Evolutionary conservation across 2,888 invertebrate genomes (phyloP).

Genomic region (Stenodema calcarata): DNA sequence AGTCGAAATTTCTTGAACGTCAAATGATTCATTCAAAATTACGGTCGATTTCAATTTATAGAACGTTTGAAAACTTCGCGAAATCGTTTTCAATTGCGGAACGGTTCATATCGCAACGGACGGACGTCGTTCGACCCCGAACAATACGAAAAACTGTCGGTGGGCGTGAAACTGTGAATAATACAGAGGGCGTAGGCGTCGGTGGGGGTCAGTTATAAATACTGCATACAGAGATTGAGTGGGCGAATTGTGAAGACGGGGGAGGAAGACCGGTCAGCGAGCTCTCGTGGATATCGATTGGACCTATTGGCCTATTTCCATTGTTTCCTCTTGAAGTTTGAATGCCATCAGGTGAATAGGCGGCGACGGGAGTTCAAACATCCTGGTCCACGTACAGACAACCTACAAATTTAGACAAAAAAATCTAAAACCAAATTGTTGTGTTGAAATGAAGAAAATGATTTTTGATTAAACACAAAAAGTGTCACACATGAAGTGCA

Average conservation of each 20-base stretch:
- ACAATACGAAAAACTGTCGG: not conserved
- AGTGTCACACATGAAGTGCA: too few species aligned
- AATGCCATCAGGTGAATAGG: not conserved
- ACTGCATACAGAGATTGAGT: not conserved
- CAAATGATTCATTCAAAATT: too few species aligned
- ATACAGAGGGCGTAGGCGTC: not conserved
- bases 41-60: too few species aligned
- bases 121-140: too few species aligned
- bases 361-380: not conserved
- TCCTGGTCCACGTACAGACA: not conserved
- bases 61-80: too few species aligned
- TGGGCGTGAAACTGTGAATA: not conserved
- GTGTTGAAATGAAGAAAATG: too few species aligned
- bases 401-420: too few species aligned
- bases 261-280: not conserved
- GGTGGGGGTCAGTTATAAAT: not conserved
- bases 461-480: too few species aligned
- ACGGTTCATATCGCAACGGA: too few species aligned
- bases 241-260: not conserved
- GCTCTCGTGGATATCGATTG: constrained; percentile 19
- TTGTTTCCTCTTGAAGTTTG: constrained; percentile 3
- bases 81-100: too few species aligned
- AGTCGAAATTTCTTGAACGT: too few species aligned
- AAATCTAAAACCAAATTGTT: too few species aligned
- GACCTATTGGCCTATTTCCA: constrained; percentile 31